Base-by-base conservation (phyloP, 2,888 invertebrate genomes). In the Mactromeris polynyma region DNA sequence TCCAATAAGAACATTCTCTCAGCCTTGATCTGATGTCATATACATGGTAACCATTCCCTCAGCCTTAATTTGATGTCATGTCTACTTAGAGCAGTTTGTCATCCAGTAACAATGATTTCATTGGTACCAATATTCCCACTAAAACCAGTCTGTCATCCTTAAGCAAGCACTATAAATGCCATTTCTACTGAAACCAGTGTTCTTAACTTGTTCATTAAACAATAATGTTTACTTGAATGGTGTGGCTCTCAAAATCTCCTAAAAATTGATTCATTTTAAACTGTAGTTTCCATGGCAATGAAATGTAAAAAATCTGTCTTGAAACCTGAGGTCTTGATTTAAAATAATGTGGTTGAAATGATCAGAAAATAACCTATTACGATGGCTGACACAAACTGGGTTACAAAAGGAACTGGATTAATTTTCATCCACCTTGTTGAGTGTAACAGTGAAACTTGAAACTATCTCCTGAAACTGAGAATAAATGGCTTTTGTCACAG, bases 231-330 rank as follows among this genome's bases (percentile, higher is more conserved):
- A 7, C 58, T 64, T 64, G 6, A 2, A 64, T 26, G 26, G 58
- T 26, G 58, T 26, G n/a, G n/a, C 26, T 26, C n/a, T 64, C 58
- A 64, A 64, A 64, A 9, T 64, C 58, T 26, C 46, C 46, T 46
- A 46, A 46, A 46, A 46, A 46, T 46, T 46, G 46, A 64, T 64
- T 9, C n/a, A 64, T 64, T 26, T 26, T 26, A n/a, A 26, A 26
- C 26, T 64, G 26, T 64, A 64, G 58, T 64, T 64, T 64, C 58
- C 26, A 64, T 64, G 58, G 58, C 58, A 64, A 64, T 64, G 26
- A 26, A 64, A 64, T 64, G 58, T 64, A 64, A 64, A 64, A 64
- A 9, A 64, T 26, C 4, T n/a, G n/a, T 64, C 58, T 26, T 26
- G 58, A 64, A 64, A 64, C 26, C 26, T 46, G 46, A 46, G 46